Conservation (phyloP, 2,888 invertebrate genomes). For the Clanis bilineata region DNA sequence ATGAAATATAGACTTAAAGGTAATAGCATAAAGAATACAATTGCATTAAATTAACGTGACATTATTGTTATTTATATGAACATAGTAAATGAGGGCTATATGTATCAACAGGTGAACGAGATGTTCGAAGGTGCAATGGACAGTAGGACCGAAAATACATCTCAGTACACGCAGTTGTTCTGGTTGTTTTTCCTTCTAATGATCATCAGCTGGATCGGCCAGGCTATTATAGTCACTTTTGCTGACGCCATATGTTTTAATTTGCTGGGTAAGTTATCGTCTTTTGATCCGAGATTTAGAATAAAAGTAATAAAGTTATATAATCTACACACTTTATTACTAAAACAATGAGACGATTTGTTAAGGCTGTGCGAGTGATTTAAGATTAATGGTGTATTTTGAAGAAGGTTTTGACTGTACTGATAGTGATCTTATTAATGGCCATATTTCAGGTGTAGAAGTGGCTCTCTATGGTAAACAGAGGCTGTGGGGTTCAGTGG, state of each 20-base stretch:
- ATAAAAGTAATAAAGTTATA: too few relatives aligned
- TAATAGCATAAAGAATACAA: too few relatives aligned
- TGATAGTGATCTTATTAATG: not conserved
- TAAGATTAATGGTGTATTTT: too few relatives aligned
- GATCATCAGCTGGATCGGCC: conserved; percentile 90
- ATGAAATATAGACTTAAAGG: too few relatives aligned
- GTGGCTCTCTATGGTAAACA: conserved; percentile 92
- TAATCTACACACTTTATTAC: too few relatives aligned
- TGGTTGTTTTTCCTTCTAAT: conserved; percentile 90
- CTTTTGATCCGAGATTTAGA: too few relatives aligned
- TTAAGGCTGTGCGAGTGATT: too few relatives aligned
- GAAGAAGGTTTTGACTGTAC: too few relatives aligned
- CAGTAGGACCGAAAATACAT: conserved; percentile 53
- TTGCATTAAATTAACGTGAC: too few relatives aligned
- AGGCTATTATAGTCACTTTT: conserved; percentile 93
- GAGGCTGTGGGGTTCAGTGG: conserved; percentile 93
- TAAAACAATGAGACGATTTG: too few relatives aligned
- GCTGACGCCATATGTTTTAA: conserved; percentile 95
- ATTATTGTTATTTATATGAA: too few relatives aligned
- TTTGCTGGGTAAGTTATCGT: conserved; percentile 83
- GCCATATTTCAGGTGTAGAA: conserved; percentile 81
- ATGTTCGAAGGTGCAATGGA: conserved; percentile 62
- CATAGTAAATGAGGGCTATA: too few relatives aligned
- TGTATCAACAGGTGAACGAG: conserved; percentile 63
- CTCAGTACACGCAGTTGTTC: conserved; percentile 83